Evolutionary conservation across 2,888 invertebrate species (phyloP).

Genomic region (Microchrysa polita): DNA sequence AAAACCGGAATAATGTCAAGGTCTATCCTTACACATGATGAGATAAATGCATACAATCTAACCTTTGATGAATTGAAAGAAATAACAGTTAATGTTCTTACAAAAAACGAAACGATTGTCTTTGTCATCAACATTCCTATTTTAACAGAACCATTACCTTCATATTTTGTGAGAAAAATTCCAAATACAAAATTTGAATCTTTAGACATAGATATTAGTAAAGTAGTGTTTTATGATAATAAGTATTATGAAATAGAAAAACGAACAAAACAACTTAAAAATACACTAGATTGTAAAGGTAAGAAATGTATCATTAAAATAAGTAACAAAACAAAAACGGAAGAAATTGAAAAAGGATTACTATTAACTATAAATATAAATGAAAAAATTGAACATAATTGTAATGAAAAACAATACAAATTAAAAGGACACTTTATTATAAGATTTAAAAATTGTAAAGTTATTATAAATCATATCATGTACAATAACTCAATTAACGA

Average conservation of each 20-base stretch:
- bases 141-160: not conserved
- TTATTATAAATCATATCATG: not conserved
- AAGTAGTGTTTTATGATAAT: not conserved
- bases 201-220: not conserved
- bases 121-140: conserved; percentile 6
- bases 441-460: not conserved
- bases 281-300: not conserved
- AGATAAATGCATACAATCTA: not conserved
- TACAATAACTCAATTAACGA: not conserved
- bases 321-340: not conserved
- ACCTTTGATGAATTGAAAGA: not conserved
- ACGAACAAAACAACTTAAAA: not conserved
- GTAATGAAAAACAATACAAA: not conserved
- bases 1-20: conserved; percentile 12
- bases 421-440: not conserved
- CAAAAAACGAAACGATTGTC: not conserved
- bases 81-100: not conserved
- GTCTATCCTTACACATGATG: conserved; percentile 1
- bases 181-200: not conserved
- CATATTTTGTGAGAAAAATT: not conserved
- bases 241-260: not conserved
- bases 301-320: not conserved
- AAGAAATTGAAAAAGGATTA: conserved; percentile 4
- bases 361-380: not conserved
- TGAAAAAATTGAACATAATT: not conserved